A percentile compares a stretch with the other conserved stretches of the same genome.
Conservation (phyloP, 2,113 vertebrate genomes). For the Oxyruncus cristatus region DNA sequence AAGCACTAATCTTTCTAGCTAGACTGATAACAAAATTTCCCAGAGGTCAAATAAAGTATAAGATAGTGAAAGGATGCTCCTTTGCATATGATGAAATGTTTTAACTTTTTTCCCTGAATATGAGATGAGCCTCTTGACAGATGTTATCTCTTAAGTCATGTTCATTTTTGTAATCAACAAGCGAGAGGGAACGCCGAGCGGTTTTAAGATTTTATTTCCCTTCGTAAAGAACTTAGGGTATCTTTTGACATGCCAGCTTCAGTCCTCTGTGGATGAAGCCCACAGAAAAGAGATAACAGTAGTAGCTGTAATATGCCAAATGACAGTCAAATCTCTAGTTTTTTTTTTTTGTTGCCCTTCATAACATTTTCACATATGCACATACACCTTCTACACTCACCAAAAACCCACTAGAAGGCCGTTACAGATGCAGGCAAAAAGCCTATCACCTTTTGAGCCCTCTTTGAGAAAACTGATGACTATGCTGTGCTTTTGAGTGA, state of each 20-base stretch:
- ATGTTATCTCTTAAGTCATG: neutral
- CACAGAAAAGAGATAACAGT: neutral
- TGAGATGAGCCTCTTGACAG: neutral
- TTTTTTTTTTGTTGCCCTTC: neutral
- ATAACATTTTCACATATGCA: neutral
- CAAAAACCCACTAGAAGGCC: neutral
- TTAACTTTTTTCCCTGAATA: neutral
- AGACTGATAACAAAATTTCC: neutral
- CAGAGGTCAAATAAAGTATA: neutral
- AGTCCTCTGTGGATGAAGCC: neutral
- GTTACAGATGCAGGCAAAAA: neutral
- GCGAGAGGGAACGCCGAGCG: accelerated
- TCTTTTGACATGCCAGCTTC: neutral
- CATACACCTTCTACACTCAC: neutral
- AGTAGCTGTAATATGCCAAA: neutral
- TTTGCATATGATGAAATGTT: neutral
- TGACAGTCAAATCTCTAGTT: neutral
- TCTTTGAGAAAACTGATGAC: neutral
- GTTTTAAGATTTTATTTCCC: neutral
- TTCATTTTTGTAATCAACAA: neutral
- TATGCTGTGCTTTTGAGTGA: neutral
- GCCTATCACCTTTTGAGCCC: neutral
- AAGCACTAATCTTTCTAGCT: neutral
- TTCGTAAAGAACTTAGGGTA: neutral
- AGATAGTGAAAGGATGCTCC: neutral